A percentile compares a stretch with the other conserved stretches of the same genome.
Evolutionary conservation across 2,797 vertebrate species (phyloP).

Genomic region (Dallia pectoralis): DNA sequence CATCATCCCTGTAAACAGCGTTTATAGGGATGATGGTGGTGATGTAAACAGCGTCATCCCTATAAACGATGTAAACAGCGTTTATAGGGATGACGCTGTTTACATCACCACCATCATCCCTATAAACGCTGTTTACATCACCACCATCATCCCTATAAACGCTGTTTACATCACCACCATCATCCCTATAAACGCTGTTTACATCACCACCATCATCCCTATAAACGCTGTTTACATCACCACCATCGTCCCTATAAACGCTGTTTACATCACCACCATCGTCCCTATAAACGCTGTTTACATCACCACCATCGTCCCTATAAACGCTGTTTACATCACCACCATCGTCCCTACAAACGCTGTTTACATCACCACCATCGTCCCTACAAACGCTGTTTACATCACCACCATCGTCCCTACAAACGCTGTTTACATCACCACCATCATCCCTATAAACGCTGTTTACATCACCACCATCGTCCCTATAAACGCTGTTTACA

Average conservation of each 20-base stretch:
- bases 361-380: too few relatives aligned
- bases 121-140: neutral
- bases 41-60: too few relatives aligned
- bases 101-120: neutral
- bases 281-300: too few relatives aligned
- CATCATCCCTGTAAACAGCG: too few relatives aligned
- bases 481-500: too few relatives aligned
- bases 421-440: neutral
- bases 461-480: too few relatives aligned
- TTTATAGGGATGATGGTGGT: too few relatives aligned
- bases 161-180: neutral
- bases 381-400: too few relatives aligned
- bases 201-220: neutral
- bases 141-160: neutral
- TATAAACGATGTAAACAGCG: too few relatives aligned
- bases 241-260: neutral
- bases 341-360: neutral
- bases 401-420: neutral
- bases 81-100: too few relatives aligned
- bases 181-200: too few relatives aligned
- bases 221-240: neutral
- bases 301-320: neutral
- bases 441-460: neutral
- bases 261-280: too few relatives aligned
- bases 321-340: neutral